These are phyloP conservation scores for Empis livida DNA, from an alignment of 2,888 invertebrate species.

Conservation along the genomic window DNA sequence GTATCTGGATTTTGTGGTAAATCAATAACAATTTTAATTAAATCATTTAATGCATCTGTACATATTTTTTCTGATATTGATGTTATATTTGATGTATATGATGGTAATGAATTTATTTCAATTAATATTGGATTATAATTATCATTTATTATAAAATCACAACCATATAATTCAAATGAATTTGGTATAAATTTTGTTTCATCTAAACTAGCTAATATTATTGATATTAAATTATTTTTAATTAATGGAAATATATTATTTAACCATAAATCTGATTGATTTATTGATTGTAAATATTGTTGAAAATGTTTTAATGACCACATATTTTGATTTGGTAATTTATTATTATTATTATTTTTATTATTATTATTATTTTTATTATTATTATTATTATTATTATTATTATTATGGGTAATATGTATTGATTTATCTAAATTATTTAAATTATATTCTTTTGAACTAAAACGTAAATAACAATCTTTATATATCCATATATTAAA, in stretches of 20 bases:
- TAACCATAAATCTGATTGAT: conserved; percentile 43
- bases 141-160: conserved; percentile 82
- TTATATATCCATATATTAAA: conserved; percentile 78
- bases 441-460: conserved; percentile 67
- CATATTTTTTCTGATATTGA: conserved; percentile 73
- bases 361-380: too few species aligned
- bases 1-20: conserved; percentile 29
- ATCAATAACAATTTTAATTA: conserved; percentile 64
- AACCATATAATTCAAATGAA: conserved; percentile 82
- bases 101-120: conserved; percentile 85
- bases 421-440: conserved; percentile 71
- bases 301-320: conserved; percentile 66
- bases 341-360: conserved; percentile 14
- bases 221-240: conserved; percentile 68
- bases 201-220: conserved; percentile 65
- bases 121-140: conserved; percentile 79
- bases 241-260: conserved; percentile 71
- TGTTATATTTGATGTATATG: conserved; percentile 64
- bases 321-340: conserved; percentile 68
- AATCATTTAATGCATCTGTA: conserved; percentile 65
- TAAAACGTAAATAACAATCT: conserved; percentile 75
- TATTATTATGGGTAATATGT: conserved; percentile 80
- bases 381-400: conserved; percentile 40
- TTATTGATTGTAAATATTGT: conserved; percentile 41
- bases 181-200: conserved; percentile 53